Evolutionary conservation across 2,888 invertebrate species (phyloP).

Genomic region (Troides helena): DNA sequence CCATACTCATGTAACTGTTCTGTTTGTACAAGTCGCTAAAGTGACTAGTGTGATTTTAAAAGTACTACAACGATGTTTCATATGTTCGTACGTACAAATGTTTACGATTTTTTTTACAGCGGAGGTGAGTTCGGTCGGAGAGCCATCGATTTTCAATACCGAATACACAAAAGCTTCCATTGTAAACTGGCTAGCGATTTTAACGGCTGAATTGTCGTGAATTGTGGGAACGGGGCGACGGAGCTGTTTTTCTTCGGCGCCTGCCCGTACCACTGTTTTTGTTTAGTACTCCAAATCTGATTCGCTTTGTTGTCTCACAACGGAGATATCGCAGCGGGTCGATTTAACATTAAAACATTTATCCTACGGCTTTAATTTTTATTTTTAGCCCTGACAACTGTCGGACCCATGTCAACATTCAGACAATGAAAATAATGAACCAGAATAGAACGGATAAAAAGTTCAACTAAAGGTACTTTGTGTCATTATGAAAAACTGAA

Average conservation of each 20-base stretch:
- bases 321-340: background rate
- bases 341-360: background rate
- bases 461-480: no score
- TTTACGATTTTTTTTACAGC: slow-evolving; percentile 13
- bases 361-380: background rate
- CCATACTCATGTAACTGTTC: background rate
- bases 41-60: slow-evolving; percentile 2
- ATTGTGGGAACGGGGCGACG: slow-evolving; percentile 23
- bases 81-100: background rate
- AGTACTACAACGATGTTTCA: slow-evolving; percentile 11
- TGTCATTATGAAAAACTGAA: no score
- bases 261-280: slow-evolving; percentile 6
- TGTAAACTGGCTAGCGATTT: slow-evolving; percentile 27
- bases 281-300: background rate
- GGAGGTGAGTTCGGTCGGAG: slow-evolving; percentile 6
- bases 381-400: background rate
- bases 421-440: no score
- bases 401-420: no score
- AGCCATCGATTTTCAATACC: slow-evolving; percentile 25
- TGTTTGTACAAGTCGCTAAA: background rate
- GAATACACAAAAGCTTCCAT: slow-evolving; percentile 25
- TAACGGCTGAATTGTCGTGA: slow-evolving; percentile 27
- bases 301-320: slow-evolving; percentile 1
- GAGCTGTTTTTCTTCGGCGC: slow-evolving; percentile 20
- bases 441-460: no score